A percentile compares a stretch with the other conserved stretches of the same genome.
Conservation (phyloP, 2,113 vertebrate genomes). For the Colaptes auratus region DNA sequence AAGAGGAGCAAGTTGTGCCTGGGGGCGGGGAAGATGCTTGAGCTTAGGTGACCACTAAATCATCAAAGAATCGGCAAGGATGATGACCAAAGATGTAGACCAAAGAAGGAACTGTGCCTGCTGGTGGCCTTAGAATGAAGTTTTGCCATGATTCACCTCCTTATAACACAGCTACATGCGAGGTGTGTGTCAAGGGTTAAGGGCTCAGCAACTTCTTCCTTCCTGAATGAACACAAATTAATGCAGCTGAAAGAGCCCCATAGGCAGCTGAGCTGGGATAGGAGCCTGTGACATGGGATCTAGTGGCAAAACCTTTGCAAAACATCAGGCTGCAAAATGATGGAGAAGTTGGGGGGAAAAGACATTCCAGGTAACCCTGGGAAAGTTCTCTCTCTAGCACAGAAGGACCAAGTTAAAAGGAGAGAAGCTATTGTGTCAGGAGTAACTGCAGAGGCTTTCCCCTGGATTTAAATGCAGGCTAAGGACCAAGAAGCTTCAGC, state of each 20-base stretch:
- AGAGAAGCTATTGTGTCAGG: background rate
- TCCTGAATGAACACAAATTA: accelerated
- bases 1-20: background rate
- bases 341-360: accelerated
- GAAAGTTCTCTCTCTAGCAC: background rate
- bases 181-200: background rate
- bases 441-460: background rate
- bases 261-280: background rate
- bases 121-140: background rate
- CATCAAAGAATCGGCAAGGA: background rate
- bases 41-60: accelerated
- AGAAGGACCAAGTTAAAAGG: background rate
- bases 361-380: background rate
- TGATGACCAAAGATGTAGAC: background rate
- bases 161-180: accelerated
- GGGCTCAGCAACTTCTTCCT: background rate
- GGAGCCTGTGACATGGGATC: accelerated
- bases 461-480: background rate
- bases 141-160: background rate
- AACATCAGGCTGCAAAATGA: background rate
- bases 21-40: background rate
- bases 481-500: background rate
- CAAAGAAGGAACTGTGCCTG: background rate
- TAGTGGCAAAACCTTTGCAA: background rate
- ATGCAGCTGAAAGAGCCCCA: background rate